These are phyloP conservation scores for Arnoldichthys spilopterus DNA, from an alignment of 2,797 vertebrate genomes.

Conservation along the genomic window DNA sequence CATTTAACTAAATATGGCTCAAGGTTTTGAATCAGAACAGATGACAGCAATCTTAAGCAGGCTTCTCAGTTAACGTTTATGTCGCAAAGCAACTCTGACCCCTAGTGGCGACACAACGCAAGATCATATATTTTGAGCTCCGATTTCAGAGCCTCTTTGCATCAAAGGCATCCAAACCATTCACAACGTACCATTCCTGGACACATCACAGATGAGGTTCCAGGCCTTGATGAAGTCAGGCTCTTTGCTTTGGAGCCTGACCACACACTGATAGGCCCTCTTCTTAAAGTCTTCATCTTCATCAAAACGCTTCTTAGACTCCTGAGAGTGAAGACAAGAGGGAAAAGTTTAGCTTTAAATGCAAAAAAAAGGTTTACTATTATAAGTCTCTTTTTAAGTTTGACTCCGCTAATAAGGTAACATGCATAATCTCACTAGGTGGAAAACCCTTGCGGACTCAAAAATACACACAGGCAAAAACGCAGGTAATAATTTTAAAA, in stretches of 20 bases:
- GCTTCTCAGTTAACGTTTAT: too few relatives aligned
- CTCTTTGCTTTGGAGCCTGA: slow-evolving; percentile 92
- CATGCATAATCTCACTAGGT: too few relatives aligned
- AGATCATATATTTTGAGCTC: not conserved
- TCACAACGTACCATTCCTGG: slow-evolving; percentile 81
- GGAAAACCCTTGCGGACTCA: too few relatives aligned
- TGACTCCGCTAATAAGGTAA: too few relatives aligned
- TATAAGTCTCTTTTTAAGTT: too few relatives aligned
- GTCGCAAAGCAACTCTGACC: not conserved
- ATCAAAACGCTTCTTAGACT: slow-evolving; percentile 97
- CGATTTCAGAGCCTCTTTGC: not conserved
- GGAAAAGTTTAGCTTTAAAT: slow-evolving; percentile 17
- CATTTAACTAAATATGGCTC: slow-evolving; percentile 21
- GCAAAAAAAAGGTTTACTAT: not conserved
- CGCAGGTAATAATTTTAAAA: too few relatives aligned
- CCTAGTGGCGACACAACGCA: slow-evolving; percentile 11
- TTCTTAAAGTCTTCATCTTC: slow-evolving; percentile 95
- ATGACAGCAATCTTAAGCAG: not conserved
- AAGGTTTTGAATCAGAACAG: slow-evolving; percentile 1
- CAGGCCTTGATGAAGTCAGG: slow-evolving; percentile 90
- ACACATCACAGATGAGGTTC: slow-evolving; percentile 96
- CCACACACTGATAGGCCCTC: slow-evolving; percentile 92
- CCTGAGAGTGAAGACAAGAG: slow-evolving; percentile 71
- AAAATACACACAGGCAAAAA: too few relatives aligned
- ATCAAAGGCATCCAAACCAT: not conserved